Conservation (phyloP, 2,888 invertebrate species). For the Apamea crenata region DNA sequence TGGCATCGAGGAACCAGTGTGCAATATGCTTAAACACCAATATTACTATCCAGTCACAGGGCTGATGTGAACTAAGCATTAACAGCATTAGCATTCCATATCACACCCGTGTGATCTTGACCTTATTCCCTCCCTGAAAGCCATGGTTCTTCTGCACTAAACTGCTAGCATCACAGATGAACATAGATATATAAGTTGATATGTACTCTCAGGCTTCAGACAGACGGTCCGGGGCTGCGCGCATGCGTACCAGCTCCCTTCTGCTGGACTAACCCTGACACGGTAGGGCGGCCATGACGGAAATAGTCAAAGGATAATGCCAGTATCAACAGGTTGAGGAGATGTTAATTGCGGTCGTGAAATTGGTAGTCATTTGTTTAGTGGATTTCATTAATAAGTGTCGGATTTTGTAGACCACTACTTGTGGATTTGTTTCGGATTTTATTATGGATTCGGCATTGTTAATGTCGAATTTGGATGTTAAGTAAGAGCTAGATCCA, state of each 20-base stretch:
- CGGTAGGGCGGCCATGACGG: constrained; percentile 49
- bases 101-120: constrained; percentile 40
- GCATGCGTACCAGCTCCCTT: constrained; percentile 68
- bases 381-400: not conserved
- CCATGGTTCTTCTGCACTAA: constrained; percentile 39
- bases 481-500: not conserved
- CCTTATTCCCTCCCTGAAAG: constrained; percentile 33
- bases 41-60: not conserved
- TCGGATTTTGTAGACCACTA: not conserved
- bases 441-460: not conserved
- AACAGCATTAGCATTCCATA: constrained; percentile 1
- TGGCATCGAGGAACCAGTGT: not conserved
- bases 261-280: constrained; percentile 62
- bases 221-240: constrained; percentile 62
- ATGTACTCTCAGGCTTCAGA: constrained; percentile 62
- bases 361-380: constrained; percentile 33
- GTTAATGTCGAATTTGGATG: not conserved
- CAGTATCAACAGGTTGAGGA: constrained; percentile 72
- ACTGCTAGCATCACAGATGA: constrained; percentile 22
- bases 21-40: no score
- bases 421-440: not conserved
- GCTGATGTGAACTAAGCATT: not conserved
- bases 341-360: constrained; percentile 40
- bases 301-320: constrained; percentile 29
- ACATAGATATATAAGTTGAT: constrained; percentile 55